phyloP scores from a whole-genome alignment of 2,113 vertebrate genomes.

The Gorsachius goisagi region DNA sequence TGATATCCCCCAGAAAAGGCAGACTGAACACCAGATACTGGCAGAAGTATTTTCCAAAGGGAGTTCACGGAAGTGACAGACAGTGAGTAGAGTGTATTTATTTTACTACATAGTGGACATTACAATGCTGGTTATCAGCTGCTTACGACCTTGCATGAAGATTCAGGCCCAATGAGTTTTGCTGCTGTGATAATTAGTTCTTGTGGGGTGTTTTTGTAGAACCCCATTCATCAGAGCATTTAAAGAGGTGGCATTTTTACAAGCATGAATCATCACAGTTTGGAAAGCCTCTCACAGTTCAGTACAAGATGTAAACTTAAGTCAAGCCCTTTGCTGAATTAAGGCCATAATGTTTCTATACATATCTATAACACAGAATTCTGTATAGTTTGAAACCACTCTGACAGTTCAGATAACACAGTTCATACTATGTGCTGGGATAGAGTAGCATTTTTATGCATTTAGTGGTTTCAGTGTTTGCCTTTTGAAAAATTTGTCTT shows the following conservation, averaged over 20 bases:
- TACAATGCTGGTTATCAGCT: neutral
- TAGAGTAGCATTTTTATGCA: neutral
- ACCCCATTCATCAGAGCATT: neutral
- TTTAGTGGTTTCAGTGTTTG: neutral
- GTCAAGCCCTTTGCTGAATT: neutral
- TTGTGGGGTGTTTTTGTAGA: neutral
- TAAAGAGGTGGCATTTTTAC: neutral
- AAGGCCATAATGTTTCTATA: neutral
- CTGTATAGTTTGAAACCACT: neutral
- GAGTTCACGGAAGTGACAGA: neutral
- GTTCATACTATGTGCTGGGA: neutral
- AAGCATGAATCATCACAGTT: rapidly evolving
- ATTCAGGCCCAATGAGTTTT: neutral
- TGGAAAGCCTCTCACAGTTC: neutral
- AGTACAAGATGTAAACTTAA: neutral
- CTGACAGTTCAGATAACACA: neutral
- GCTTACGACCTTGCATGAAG: neutral
- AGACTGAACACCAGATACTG: neutral
- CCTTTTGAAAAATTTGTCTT: neutral
- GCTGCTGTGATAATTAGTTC: neutral
- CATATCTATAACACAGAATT: neutral
- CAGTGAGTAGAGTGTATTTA: neutral
- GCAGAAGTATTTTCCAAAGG: neutral
- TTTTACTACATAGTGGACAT: neutral
- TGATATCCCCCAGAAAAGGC: neutral